Evolutionary conservation across 2,888 invertebrate species (phyloP).

Genomic region (Pseudeuparius sepicola): DNA sequence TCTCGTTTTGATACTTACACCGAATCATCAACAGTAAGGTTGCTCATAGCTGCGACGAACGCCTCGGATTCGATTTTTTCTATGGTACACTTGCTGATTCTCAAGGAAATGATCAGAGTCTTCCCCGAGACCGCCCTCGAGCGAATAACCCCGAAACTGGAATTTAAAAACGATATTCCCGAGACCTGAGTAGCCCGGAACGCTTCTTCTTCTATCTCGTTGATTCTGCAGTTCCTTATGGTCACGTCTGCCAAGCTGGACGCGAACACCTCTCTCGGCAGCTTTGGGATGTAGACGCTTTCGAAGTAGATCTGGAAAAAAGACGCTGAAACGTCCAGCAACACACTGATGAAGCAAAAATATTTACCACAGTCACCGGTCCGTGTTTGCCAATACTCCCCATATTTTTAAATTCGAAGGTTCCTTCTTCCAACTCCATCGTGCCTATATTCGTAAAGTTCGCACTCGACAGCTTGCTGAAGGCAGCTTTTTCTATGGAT

Average conservation of each 20-base stretch:
- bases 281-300: constrained; percentile 47
- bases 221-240: constrained; percentile 46
- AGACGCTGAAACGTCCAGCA: constrained; percentile 5
- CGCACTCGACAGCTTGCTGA: constrained; percentile 55
- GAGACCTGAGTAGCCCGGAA: constrained; percentile 58
- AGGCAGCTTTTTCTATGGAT: constrained; percentile 51
- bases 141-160: constrained; percentile 49
- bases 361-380: constrained; percentile 43
- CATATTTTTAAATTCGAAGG: constrained; percentile 54
- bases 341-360: background rate
- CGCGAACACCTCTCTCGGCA: constrained; percentile 53
- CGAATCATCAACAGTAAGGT: constrained; percentile 54
- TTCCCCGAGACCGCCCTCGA: constrained; percentile 53
- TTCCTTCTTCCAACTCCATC: constrained; percentile 47
- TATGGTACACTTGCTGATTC: constrained; percentile 50
- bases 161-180: constrained; percentile 38
- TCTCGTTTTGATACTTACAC: constrained; percentile 49
- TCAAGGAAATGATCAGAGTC: constrained; percentile 51
- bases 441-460: constrained; percentile 47
- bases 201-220: constrained; percentile 49
- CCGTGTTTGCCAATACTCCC: constrained; percentile 52
- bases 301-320: constrained; percentile 53
- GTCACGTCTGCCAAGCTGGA: constrained; percentile 52
- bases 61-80: constrained; percentile 48
- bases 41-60: constrained; percentile 51